Percentiles rank a stretch among this genome's conserved stretches.
These are phyloP conservation scores for Nomada goodeniana DNA, from an alignment of 2,888 invertebrate species.

Conservation along the genomic window DNA sequence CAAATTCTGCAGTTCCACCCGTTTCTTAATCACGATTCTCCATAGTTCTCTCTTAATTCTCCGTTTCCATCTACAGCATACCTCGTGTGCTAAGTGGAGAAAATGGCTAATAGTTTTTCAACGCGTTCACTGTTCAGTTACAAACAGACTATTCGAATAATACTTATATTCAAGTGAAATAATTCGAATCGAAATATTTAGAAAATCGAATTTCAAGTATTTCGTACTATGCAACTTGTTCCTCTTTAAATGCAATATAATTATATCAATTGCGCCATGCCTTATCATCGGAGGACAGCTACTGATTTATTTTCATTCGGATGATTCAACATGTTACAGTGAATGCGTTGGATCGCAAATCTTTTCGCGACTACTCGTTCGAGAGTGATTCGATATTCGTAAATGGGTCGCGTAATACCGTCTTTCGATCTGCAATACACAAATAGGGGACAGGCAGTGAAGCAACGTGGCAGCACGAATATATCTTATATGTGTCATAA, in stretches of 20 bases:
- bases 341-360: slow-evolving; percentile 15
- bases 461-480: neutral
- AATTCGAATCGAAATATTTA: too few species aligned
- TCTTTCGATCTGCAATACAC: slow-evolving; percentile 10
- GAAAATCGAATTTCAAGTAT: too few species aligned
- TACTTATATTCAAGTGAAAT: too few species aligned
- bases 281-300: too few species aligned
- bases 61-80: neutral
- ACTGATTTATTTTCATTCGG: neutral
- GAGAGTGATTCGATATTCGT: slow-evolving; percentile 2
- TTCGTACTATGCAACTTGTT: too few species aligned
- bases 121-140: slow-evolving; percentile 3
- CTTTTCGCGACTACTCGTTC: neutral
- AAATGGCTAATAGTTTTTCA: slow-evolving; percentile 51
- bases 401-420: neutral
- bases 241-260: too few species aligned
- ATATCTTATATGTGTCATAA: neutral
- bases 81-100: slow-evolving; percentile 66
- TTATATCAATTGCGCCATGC: too few species aligned
- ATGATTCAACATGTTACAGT: neutral
- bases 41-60: neutral
- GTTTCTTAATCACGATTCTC: slow-evolving; percentile 24
- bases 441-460: slow-evolving; percentile 29
- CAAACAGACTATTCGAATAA: neutral
- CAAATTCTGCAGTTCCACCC: slow-evolving; percentile 82